A percentile compares a stretch with the other conserved stretches of the same genome.
phyloP scores from a whole-genome alignment of 2,113 vertebrate species.

The Tylochromis polylepis region DNA sequence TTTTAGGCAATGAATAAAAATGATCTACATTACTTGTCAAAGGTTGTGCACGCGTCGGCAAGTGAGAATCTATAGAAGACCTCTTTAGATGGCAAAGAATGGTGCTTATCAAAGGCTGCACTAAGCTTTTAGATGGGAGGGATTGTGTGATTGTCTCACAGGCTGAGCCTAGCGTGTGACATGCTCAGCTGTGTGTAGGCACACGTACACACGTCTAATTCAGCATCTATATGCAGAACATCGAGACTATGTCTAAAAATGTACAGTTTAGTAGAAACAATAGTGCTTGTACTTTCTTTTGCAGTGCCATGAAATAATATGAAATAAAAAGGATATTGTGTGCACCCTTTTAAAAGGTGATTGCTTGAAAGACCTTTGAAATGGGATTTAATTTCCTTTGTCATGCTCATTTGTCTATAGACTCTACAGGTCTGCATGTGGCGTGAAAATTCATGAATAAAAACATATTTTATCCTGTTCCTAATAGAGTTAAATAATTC shows the following conservation, averaged over 20 bases:
- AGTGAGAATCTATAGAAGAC: slow-evolving; percentile 98
- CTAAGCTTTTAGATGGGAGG: slow-evolving; percentile 85
- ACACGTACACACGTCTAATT: slow-evolving; percentile 32
- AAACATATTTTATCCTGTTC: background rate
- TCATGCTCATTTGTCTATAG: background rate
- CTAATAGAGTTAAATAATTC: background rate
- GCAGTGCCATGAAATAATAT: background rate
- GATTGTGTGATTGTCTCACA: slow-evolving; percentile 84
- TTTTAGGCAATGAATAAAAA: slow-evolving; percentile 99
- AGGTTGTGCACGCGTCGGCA: slow-evolving; percentile 98
- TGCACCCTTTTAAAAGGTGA: background rate
- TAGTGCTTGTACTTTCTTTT: background rate
- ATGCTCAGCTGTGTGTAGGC: slow-evolving; percentile 54
- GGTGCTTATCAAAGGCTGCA: slow-evolving; percentile 93
- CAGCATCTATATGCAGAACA: background rate
- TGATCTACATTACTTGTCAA: slow-evolving; percentile 99
- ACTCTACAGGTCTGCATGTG: background rate
- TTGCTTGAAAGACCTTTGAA: slow-evolving; percentile 14
- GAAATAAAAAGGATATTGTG: slow-evolving; percentile 6
- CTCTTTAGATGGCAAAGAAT: slow-evolving; percentile 98
- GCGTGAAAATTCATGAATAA: background rate
- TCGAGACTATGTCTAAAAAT: background rate
- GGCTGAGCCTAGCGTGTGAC: slow-evolving; percentile 55
- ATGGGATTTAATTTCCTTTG: background rate
- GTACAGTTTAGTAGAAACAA: background rate